phyloP scores from a whole-genome alignment of 2,888 invertebrate species.

The Amphipoea oculea region DNA sequence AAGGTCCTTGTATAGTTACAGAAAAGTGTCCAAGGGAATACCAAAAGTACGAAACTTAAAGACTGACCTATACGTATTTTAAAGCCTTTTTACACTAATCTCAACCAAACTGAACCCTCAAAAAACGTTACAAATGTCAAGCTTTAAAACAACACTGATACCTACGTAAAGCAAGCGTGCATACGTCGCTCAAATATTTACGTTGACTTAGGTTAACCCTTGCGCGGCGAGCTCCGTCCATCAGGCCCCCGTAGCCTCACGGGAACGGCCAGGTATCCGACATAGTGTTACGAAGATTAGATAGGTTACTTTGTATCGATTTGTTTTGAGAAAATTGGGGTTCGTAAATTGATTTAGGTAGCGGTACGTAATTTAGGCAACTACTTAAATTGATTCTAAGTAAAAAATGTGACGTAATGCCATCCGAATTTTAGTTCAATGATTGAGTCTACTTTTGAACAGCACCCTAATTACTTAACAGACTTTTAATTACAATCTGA shows the following conservation, averaged over 20 bases:
- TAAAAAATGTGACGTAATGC: not conserved
- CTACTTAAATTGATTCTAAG: not conserved
- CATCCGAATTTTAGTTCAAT: not conserved
- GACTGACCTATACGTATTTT: not conserved
- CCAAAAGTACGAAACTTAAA: not conserved
- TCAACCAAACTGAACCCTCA: slow-evolving; percentile 41
- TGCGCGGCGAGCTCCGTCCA: slow-evolving; percentile 84
- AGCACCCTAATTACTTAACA: not conserved
- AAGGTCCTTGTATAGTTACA: not conserved
- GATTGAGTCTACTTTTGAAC: not conserved
- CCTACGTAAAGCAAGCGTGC: slow-evolving; percentile 69
- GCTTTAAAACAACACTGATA: slow-evolving; percentile 69
- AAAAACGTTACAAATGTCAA: slow-evolving; percentile 66
- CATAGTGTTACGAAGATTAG: slow-evolving; percentile 69
- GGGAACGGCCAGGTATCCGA: slow-evolving; percentile 84
- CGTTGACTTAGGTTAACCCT: slow-evolving; percentile 89
- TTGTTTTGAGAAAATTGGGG: slow-evolving; percentile 36
- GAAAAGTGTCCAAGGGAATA: not conserved
- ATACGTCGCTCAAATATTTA: slow-evolving; percentile 86
- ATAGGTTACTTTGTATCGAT: slow-evolving; percentile 62
- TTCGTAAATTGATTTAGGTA: slow-evolving; percentile 17
- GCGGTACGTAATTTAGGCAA: not conserved
- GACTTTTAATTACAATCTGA: no score
- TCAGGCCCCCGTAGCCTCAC: slow-evolving; percentile 82
- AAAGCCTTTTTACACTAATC: slow-evolving; percentile 21